phyloP scores from a whole-genome alignment of 2,113 vertebrate species.

The Rhagologus leucostigma region DNA sequence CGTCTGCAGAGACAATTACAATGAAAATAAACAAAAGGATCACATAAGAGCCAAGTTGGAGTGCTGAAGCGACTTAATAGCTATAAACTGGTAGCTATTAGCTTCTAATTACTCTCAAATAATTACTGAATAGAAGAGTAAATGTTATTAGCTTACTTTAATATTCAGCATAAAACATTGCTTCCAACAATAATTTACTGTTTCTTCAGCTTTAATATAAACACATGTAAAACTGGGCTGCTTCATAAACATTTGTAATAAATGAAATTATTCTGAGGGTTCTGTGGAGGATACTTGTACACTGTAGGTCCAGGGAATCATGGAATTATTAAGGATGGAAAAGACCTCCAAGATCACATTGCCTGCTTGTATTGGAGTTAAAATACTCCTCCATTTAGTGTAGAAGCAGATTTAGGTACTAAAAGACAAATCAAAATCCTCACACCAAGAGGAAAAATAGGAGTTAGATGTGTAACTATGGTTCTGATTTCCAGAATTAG shows the following conservation, averaged over 20 bases:
- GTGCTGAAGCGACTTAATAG: conserved; percentile 28
- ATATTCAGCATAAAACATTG: conserved; percentile 53
- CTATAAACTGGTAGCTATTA: conserved; percentile 51
- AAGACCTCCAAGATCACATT: neutral
- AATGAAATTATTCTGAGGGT: neutral
- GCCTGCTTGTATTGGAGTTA: neutral
- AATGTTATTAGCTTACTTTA: conserved; percentile 50
- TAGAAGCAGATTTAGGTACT: neutral
- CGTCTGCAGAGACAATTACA: neutral
- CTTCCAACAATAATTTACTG: conserved; percentile 45
- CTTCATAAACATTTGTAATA: neutral
- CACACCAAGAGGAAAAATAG: neutral
- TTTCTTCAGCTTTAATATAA: neutral
- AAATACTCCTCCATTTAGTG: neutral
- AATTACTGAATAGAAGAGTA: conserved; percentile 60
- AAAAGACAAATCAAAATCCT: neutral
- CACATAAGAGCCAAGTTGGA: conserved; percentile 37
- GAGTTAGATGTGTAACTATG: neutral
- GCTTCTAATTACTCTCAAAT: conserved; percentile 59
- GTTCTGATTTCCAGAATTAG: neutral
- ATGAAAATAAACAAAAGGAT: conserved; percentile 30
- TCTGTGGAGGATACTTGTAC: neutral
- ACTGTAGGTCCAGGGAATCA: neutral
- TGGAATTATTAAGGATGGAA: neutral
- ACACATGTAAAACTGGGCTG: neutral